A percentile compares a stretch with the other conserved stretches of the same genome.
These are phyloP conservation scores for Allophyes oxyacanthae DNA, from an alignment of 2,888 invertebrate species.

Conservation along the genomic window DNA sequence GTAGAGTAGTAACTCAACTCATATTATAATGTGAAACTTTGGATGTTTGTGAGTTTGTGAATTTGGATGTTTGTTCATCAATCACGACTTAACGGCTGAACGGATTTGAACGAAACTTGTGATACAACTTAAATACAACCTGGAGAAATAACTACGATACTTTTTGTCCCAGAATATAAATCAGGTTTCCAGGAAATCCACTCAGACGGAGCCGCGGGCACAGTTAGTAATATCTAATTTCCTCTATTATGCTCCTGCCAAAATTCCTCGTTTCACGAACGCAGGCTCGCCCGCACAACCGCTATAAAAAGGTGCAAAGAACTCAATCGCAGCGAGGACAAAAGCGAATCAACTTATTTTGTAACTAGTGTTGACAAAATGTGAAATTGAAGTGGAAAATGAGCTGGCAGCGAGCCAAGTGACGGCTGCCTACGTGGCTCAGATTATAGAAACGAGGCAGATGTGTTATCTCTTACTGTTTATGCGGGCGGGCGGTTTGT, in stretches of 20 bases:
- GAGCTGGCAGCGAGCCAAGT: conserved; percentile 53
- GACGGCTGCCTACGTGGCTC: conserved; percentile 13
- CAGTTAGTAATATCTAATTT: conserved; percentile 11
- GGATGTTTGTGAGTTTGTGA: too few species aligned
- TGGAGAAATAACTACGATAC: too few species aligned
- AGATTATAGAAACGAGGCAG: conserved; percentile 5
- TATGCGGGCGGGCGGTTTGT: too few species aligned
- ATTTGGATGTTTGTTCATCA: too few species aligned
- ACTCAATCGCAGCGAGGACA: conserved; percentile 28
- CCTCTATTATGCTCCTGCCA: background rate
- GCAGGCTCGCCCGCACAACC: conserved; percentile 11
- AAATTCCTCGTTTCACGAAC: conserved; percentile 12
- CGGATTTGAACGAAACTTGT: too few species aligned
- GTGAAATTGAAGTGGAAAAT: conserved; percentile 55
- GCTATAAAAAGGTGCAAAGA: conserved; percentile 36
- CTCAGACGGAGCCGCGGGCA: too few species aligned
- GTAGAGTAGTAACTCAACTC: too few species aligned
- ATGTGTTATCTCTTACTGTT: background rate
- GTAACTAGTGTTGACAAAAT: conserved; percentile 58
- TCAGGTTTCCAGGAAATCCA: too few species aligned
- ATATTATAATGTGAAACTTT: too few species aligned
- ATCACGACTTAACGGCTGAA: too few species aligned
- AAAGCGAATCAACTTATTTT: conserved; percentile 53
- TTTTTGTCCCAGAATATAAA: too few species aligned
- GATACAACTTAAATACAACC: too few species aligned